Conservation (phyloP, 2,888 invertebrate genomes). For the Cryptus viduatorius region DNA sequence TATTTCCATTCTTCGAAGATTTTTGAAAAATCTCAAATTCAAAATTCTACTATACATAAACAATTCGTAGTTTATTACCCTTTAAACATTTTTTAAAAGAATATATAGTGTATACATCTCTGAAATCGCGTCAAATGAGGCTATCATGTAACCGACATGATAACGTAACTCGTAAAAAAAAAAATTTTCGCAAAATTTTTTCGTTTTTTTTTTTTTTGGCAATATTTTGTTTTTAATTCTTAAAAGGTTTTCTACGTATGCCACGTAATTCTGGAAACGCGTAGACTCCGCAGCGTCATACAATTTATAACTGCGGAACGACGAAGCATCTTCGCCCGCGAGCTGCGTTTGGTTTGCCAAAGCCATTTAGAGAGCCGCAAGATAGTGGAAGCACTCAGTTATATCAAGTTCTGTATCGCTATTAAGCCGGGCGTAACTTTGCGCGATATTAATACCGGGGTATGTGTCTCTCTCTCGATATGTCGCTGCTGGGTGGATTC, state of each 20-base stretch:
- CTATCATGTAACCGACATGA: too few species aligned
- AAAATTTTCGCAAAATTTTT: too few species aligned
- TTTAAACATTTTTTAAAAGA: too few species aligned
- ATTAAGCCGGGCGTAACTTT: constrained; percentile 59
- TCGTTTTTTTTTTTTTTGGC: neutral
- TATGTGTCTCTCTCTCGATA: constrained; percentile 64
- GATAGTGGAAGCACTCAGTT: neutral
- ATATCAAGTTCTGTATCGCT: constrained; percentile 10
- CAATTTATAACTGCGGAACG: neutral
- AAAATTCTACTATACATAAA: neutral
- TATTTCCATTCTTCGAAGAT: neutral
- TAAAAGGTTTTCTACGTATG: neutral
- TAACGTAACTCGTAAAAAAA: too few species aligned
- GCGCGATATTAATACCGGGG: constrained; percentile 61
- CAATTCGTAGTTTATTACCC: neutral
- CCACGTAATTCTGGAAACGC: neutral
- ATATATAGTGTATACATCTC: too few species aligned
- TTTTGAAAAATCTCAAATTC: neutral
- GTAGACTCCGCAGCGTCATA: neutral
- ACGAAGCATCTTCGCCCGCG: neutral
- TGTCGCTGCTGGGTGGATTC: constrained; percentile 59
- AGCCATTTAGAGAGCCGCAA: neutral
- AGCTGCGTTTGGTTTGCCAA: neutral
- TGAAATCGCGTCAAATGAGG: too few species aligned
- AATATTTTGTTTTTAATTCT: too few species aligned